Base-by-base conservation (phyloP, 2,888 invertebrate species). In the Epirrhoe tristata region DNA sequence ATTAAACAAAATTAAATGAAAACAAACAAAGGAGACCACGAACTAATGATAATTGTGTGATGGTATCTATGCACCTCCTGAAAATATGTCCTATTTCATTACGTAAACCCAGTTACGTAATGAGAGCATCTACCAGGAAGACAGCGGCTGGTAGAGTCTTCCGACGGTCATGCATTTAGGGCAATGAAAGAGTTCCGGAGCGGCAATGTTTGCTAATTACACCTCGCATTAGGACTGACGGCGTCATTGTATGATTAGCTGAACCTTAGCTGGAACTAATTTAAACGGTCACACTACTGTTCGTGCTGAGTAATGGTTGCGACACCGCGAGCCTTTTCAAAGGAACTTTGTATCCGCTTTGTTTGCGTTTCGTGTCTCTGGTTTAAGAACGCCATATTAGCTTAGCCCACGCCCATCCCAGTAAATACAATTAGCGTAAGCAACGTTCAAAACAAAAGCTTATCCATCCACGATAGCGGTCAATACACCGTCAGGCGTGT, bases 131-230 rank as follows among this genome's bases (percentile, higher is more conserved):
- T 50, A 52, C 46, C 61, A 54, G 43, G 54, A 53, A 43, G 74
- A 62, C 64, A 63, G 48, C 48, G 61, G 52, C 5, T 67, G 67
- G 69, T 77, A 75, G 75, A 70, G 72, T 69, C 72, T 72, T 81
- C 76, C 71, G 73, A 65, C 70, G 75, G 74, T 77, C 61, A 64
- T 58, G 58, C 83, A 85, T 87, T 88, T 85, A 81, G 79, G 73
- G 78, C 80, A 86, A 86, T 88, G 84, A 87, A 86, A 83, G 80
- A 83, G 82, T 84, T 84, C 85, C 84, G 84, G 82, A 73, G 81
- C 78, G 81, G 75, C 79, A 80, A 81, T 83, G 76, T 77, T 77
- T 77, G 82, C 85, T 90, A 90, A 90, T 90, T 90, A 85, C 86
- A 74, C 71, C 74, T 68, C 77, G 80, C 85, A 87, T 88, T 86